A percentile compares a stretch with the other conserved stretches of the same genome.
Conservation (phyloP, 2,797 vertebrate species). For the Sciurus carolinensis region DNA sequence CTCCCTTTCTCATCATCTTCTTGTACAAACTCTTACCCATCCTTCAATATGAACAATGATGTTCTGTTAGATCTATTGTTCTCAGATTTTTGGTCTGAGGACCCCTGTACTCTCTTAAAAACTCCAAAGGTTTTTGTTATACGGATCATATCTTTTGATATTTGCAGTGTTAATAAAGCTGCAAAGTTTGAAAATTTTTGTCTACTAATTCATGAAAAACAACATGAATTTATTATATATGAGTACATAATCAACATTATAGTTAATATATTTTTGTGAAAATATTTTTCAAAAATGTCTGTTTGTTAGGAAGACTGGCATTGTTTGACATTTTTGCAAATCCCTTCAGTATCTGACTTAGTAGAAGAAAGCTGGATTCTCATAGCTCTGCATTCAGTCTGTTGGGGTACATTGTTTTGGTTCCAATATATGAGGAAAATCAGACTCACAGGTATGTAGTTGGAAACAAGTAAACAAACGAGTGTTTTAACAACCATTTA, state of each 20-base stretch:
- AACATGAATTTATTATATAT: not conserved
- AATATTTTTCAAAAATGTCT: conserved; percentile 9
- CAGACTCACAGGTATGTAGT: not conserved
- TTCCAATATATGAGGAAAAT: not conserved
- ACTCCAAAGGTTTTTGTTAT: not conserved
- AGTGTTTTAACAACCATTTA: not conserved
- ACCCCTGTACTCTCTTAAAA: not conserved
- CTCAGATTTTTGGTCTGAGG: not conserved
- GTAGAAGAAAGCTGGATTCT: not conserved
- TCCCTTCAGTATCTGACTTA: not conserved
- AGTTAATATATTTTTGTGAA: not conserved
- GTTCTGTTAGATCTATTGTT: not conserved
- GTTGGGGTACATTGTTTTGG: not conserved
- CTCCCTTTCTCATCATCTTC: not conserved
- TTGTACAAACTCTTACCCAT: not conserved
- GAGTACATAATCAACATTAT: not conserved
- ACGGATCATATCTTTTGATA: not conserved
- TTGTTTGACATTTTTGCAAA: not conserved
- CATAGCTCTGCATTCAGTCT: not conserved
- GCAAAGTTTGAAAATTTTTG: not conserved
- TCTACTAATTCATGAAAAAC: conserved; percentile 5
- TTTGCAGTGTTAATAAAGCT: not conserved
- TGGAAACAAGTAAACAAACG: not conserved
- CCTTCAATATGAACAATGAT: not conserved
- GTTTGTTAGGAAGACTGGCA: not conserved